Base-by-base conservation (phyloP, 2,113 vertebrate genomes). In the Heteronetta atricapilla region DNA sequence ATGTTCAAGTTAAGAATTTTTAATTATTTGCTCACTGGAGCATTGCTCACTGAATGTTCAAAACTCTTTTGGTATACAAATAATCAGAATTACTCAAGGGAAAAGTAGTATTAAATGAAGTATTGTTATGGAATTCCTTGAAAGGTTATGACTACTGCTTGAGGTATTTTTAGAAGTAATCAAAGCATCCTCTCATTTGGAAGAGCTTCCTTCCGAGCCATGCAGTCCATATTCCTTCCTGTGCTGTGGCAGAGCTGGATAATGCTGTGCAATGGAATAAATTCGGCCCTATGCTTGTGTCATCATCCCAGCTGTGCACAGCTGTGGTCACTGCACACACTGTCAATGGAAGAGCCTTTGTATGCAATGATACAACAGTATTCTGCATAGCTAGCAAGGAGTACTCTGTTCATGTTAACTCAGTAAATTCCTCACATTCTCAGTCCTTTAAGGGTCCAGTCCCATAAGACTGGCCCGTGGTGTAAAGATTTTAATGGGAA, bases 81-180 rank as follows among this genome's bases (percentile, higher is more conserved):
- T 88, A 88, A 44, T 82, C 50, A 31, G 58, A 83, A 68, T 81
- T 29, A 63, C 76, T 84, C 42, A 70, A 67, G 76, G 62, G 90
- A 62, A 81, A 74, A 80, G 28, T 17, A 86, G 8, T 29, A 84
- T 92, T 68, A 33, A 64, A 33, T 88, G 33, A 86, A 90, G 78
- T 72, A 79, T 29, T 4, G 0, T 46, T 40, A 93, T 87, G 69
- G 70, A 91, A 92, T 95, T 93, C 40, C 60, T 95, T 93, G 80
- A 89, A 85, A 53, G 87, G 52, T 89, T 96, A 84, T 93, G 82
- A 80, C 59, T 91, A n/a, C 56, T 78, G 34, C 82, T 82, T 76
- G 38, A 87, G 29, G 21, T 86, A 90, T 90, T 94, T 95, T 91
- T 96, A 84, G 80, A 69, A 87, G 78, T 8, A 28, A 75, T 88